Conservation (phyloP, 1,140 invertebrate genomes). For the Ceratoteleas bidentatus region DNA sequence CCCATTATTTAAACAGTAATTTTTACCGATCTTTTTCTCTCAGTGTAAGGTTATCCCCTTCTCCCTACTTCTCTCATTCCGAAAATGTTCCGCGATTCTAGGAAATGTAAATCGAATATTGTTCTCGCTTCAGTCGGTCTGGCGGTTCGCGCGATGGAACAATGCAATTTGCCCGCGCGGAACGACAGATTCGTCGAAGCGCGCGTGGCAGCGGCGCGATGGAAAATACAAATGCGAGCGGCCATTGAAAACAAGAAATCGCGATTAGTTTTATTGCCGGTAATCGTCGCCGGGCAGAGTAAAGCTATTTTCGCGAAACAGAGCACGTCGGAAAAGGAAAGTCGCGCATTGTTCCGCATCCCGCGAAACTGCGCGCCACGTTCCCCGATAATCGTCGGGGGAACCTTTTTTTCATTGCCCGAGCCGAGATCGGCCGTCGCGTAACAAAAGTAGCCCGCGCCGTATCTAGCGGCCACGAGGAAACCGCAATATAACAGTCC, state of each 20-base stretch:
- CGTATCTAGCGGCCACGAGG: slow-evolving; percentile 38
- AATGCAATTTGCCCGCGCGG: too few relatives aligned
- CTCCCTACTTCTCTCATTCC: too few relatives aligned
- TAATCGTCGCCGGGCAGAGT: slow-evolving; percentile 25
- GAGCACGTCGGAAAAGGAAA: slow-evolving; percentile 64
- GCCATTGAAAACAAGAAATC: slow-evolving; percentile 39
- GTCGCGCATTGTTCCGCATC: slow-evolving; percentile 48
- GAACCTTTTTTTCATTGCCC: slow-evolving; percentile 45
- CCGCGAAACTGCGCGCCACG: slow-evolving; percentile 47
- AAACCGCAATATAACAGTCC: slow-evolving; percentile 58
- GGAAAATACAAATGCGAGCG: slow-evolving; percentile 2
- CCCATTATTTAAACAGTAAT: too few relatives aligned
- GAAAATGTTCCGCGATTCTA: too few relatives aligned
- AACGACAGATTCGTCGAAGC: too few relatives aligned
- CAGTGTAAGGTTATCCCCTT: too few relatives aligned
- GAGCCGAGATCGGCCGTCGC: slow-evolving; percentile 30
- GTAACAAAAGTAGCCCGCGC: slow-evolving; percentile 53
- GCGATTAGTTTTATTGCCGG: slow-evolving; percentile 41
- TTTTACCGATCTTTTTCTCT: too few relatives aligned
- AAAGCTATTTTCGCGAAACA: slow-evolving; percentile 60
- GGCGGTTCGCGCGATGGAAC: too few relatives aligned
- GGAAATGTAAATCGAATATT: too few relatives aligned
- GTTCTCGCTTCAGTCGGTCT: too few relatives aligned
- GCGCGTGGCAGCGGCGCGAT: too few relatives aligned
- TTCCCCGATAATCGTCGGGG: slow-evolving; percentile 54